phyloP scores from a whole-genome alignment of 2,888 invertebrate genomes.

The Nemoura dubitans region DNA sequence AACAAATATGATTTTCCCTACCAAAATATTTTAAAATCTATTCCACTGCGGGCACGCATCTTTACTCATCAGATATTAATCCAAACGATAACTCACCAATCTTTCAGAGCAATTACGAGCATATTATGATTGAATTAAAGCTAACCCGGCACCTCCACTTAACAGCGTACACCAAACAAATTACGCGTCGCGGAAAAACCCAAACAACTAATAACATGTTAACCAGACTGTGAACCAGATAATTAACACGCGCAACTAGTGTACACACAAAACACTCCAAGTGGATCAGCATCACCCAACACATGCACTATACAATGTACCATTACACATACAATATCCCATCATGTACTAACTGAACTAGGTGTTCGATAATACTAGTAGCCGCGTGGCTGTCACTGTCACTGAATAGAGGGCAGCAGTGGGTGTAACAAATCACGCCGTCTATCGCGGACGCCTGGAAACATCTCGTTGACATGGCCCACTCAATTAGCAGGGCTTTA shows the following conservation, averaged over 20 bases:
- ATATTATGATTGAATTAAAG: not conserved
- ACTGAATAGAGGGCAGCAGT: slow-evolving; percentile 40
- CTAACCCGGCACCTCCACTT: not conserved
- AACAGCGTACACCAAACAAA: not conserved
- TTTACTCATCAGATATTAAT: too few relatives aligned
- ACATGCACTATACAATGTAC: not conserved
- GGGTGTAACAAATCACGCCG: slow-evolving; percentile 50
- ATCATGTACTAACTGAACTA: slow-evolving; percentile 1
- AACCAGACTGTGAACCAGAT: not conserved
- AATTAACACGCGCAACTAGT: slow-evolving; percentile 34
- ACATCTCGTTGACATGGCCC: slow-evolving; percentile 49
- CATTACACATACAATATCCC: not conserved
- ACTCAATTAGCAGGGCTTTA: slow-evolving; percentile 51
- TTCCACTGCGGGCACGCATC: too few relatives aligned
- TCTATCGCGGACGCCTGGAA: not conserved
- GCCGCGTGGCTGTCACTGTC: slow-evolving; percentile 29
- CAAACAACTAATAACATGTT: not conserved
- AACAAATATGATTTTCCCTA: too few relatives aligned
- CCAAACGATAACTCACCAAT: too few relatives aligned
- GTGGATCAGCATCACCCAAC: not conserved
- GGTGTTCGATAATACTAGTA: slow-evolving; percentile 14
- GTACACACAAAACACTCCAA: slow-evolving; percentile 9
- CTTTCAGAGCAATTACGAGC: too few relatives aligned
- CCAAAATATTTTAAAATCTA: too few relatives aligned
- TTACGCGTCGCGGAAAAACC: not conserved